Evolutionary conservation across 1,140 invertebrate species (phyloP), one percentile per base, ranked within the genome.

Genomic region (Calephelis nemesis): DNA sequence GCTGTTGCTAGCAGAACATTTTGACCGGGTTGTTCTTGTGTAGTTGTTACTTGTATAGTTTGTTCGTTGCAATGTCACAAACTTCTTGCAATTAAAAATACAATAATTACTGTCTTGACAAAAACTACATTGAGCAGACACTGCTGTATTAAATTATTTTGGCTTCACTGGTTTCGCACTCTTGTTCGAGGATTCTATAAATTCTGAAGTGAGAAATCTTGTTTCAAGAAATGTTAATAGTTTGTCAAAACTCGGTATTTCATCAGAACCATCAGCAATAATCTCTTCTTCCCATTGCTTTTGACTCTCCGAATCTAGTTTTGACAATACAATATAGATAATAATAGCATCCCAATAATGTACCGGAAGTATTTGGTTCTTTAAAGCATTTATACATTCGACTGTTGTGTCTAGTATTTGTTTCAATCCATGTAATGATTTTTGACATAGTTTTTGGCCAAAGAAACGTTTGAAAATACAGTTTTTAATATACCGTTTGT

Each of bases 51-150:
- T 74, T 67, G 49, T 72, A 45, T 45, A 68, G 49, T 42, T 71
- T 62, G 47, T 68, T 19, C 10, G 69, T 66, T 19, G 10, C 15
- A 69, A 47, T 67, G 72, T 75, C 13, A 52, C 48, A 66, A 77
- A 78, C 45, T 68, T 54, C 13, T 54, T 54, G 52, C 52, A 54
- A 54, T 19, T 54, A 54, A 19, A 54, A 15, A 54, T 54, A 5
- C 10, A 30, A 54, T 54, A 8, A 19, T 19, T 19, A 19, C 9
- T 19, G 1, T 19, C 52, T 19, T 54, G 15, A 13, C 52, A 54
- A 19, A 19, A 54, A 9, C 13, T 5, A 54, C 52, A 54, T 54
- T 54, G 15, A 4, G 42, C 7, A 42, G 42, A 8, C 7, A 42
- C 7, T 5, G 42, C 7, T 42, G 42, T 42, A 42, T 42, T 7